phyloP scores from a whole-genome alignment of 2,888 invertebrate genomes.

The Amphimallon solstitiale region DNA sequence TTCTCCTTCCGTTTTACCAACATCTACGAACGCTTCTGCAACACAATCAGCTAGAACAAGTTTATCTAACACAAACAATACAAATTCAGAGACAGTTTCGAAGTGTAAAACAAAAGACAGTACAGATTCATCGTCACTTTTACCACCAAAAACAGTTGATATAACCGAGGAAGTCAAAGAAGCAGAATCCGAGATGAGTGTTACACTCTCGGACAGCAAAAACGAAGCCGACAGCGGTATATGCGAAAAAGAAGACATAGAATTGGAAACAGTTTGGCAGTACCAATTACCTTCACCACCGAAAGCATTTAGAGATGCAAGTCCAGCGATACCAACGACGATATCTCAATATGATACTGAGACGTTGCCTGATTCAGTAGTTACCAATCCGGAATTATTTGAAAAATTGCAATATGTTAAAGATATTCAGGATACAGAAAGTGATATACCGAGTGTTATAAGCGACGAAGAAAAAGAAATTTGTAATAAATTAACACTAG shows the following conservation, averaged over 20 bases:
- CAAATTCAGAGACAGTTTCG: conserved; percentile 1
- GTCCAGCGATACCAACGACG: conserved; percentile 51
- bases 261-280: conserved; percentile 64
- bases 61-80: conserved; percentile 7
- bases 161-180: conserved; percentile 10
- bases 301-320: conserved; percentile 66
- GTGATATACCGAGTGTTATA: conserved; percentile 44
- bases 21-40: conserved; percentile 24
- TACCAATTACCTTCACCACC: conserved; percentile 71
- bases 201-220: conserved; percentile 27
- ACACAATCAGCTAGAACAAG: conserved; percentile 29
- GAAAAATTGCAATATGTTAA: conserved; percentile 58
- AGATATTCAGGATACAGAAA: conserved; percentile 52
- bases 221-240: conserved; percentile 44
- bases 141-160: not conserved
- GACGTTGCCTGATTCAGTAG: conserved; percentile 58
- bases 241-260: conserved; percentile 46
- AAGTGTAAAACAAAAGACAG: not conserved
- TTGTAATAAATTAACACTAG: conserved; percentile 59
- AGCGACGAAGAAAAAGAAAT: conserved; percentile 53
- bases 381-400: conserved; percentile 60
- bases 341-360: conserved; percentile 50
- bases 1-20: conserved; percentile 25
- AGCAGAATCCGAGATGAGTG: conserved; percentile 13
- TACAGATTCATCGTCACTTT: not conserved